A percentile compares a stretch with the other conserved stretches of the same genome.
These are phyloP conservation scores for Caerostris extrusa DNA, from an alignment of 1,140 invertebrate species.

Conservation along the genomic window DNA sequence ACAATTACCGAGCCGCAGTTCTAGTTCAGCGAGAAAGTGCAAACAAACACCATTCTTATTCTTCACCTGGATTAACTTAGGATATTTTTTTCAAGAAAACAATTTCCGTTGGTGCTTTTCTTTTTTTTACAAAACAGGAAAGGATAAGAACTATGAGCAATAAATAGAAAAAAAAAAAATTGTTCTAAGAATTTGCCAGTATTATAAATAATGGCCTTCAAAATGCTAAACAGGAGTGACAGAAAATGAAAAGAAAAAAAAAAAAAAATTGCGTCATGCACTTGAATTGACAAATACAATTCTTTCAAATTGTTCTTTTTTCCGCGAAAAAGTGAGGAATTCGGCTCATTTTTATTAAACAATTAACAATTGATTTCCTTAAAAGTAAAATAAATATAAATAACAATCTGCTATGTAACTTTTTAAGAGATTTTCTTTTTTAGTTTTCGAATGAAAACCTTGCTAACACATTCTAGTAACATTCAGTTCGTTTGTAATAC, in stretches of 20 bases:
- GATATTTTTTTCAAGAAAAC: too few relatives aligned
- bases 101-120: background rate
- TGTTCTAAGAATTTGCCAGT: background rate
- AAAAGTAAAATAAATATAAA: too few relatives aligned
- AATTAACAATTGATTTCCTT: too few relatives aligned
- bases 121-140: background rate
- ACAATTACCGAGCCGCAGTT: too few relatives aligned
- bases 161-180: background rate
- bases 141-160: background rate
- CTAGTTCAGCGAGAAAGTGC: too few relatives aligned
- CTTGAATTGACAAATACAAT: conserved; percentile 22
- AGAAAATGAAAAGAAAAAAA: background rate
- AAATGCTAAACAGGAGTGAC: background rate
- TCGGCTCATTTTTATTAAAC: background rate
- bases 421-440: too few relatives aligned
- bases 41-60: too few relatives aligned
- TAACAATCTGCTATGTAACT: too few relatives aligned
- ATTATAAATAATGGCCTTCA: background rate
- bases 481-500: too few relatives aligned
- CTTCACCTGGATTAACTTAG: too few relatives aligned
- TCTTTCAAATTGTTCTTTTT: background rate
- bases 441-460: too few relatives aligned
- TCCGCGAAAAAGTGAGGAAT: background rate
- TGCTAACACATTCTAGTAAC: too few relatives aligned
- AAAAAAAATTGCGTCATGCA: background rate